Base-by-base conservation (phyloP, 2,888 invertebrate species). In the Eumacrocentrus americanus region DNA sequence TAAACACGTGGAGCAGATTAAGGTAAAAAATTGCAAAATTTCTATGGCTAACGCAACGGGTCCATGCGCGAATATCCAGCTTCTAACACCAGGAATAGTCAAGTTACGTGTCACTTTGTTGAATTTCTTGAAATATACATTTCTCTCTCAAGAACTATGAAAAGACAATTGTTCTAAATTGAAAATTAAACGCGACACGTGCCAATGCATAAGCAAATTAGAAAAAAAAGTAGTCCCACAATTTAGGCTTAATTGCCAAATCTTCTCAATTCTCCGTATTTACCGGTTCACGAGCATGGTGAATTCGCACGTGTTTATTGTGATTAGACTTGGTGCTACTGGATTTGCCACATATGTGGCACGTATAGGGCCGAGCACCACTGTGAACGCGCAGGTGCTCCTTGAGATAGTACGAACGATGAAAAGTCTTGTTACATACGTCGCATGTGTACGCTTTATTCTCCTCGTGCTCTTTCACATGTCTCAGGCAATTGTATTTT, bases 251-350 rank as follows among this genome's bases (percentile, higher is more conserved):
- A n/a, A n/a, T n/a, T n/a, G n/a, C 14, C 12, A 46, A 22, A n/a
- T n/a, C 14, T 23, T 12, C 18, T 61, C 85, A 91, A 80, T 89
- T 89, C 76, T 94, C 94, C 6, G 92, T 91, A 68, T 91, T 92
- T 66, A 94, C 89, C 35, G 92, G 91, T 80, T 94, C 94, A 54
- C 94, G 83, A 53, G 93, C 92, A 82, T 94, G 93, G 81, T 94
- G 94, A 71, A 94, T 94, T 82, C 91, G 90, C 60, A 94, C 86
- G 80, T 94, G 94, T 80, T 94, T 94, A 74, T 94, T 93, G 75
- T 94, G 94, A 82, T 94, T 94, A 44, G 92, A 92, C 82, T 94
- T 94, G 57, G 94, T 94, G 70, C 91, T 90, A 48, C 92, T 92
- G 6, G 91, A 90, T 82, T 94, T 94, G 25, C 93, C 94, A 80